Evolutionary conservation across 2,797 vertebrate genomes (phyloP).

Genomic region (Peromyscus melanophrys): DNA sequence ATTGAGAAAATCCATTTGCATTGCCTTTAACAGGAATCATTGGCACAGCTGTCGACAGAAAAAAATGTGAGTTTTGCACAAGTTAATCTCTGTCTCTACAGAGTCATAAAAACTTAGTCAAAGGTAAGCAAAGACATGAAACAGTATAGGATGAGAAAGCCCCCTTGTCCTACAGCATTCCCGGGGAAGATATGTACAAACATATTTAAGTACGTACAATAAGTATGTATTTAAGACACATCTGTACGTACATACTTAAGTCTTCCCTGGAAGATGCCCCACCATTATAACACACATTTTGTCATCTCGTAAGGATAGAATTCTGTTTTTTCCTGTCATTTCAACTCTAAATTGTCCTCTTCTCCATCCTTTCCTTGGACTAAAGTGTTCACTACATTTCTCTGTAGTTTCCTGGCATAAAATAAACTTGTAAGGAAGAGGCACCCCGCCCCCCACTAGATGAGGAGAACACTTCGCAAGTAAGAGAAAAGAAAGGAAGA

Average conservation of each 20-base stretch:
- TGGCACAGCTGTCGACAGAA: background rate
- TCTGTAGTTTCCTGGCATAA: background rate
- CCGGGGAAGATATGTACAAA: background rate
- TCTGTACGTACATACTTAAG: background rate
- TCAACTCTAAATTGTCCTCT: background rate
- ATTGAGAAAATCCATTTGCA: background rate
- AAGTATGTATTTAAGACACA: background rate
- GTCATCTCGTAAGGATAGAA: background rate
- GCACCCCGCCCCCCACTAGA: background rate
- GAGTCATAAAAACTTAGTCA: background rate
- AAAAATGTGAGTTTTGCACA: background rate
- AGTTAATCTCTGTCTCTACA: background rate
- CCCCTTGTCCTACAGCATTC: background rate
- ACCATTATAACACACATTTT: background rate
- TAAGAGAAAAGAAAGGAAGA: background rate
- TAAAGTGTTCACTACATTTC: background rate
- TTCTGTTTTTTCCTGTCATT: background rate
- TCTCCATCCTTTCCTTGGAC: background rate
- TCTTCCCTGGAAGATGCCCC: background rate
- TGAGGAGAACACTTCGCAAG: background rate
- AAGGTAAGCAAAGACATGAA: background rate
- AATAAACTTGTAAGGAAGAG: background rate
- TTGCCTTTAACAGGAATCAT: constrained; percentile 12
- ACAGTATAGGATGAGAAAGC: background rate
- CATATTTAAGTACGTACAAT: background rate